Percentiles rank a stretch among this genome's conserved stretches.
These are phyloP conservation scores for Aphis gossypii DNA, from an alignment of 1,140 invertebrate genomes.

Conservation along the genomic window DNA sequence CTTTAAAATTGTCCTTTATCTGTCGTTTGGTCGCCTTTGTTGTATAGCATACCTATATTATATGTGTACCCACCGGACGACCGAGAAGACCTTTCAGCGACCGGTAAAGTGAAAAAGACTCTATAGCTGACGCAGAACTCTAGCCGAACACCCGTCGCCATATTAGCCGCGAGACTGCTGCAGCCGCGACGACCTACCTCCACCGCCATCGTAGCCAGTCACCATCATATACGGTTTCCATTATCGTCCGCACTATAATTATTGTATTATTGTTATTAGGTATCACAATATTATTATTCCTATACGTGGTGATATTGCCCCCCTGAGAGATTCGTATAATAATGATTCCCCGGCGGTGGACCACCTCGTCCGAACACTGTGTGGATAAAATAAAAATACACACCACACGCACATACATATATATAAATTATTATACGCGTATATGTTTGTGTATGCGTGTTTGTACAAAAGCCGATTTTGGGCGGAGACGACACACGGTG, in stretches of 20 bases:
- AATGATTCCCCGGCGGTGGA: slow-evolving; percentile 19
- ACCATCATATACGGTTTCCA: slow-evolving; percentile 20
- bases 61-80: no score
- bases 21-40: no score
- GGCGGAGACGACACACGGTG: not conserved
- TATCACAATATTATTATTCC: not conserved
- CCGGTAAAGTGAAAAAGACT: not conserved
- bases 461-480: not conserved
- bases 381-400: not conserved
- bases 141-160: not conserved
- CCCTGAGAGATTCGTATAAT: slow-evolving; percentile 37
- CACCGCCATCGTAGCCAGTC: not conserved
- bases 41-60: no score
- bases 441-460: not conserved
- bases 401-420: not conserved
- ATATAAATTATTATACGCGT: not conserved
- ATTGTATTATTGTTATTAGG: slow-evolving; percentile 18
- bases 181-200: not conserved
- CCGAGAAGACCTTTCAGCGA: not conserved
- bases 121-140: not conserved
- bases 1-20: no score
- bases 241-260: slow-evolving; percentile 45
- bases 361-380: not conserved
- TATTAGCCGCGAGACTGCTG: not conserved
- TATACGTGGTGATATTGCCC: slow-evolving; percentile 15